Conservation (phyloP, 2,113 vertebrate genomes). For the Mionectes macconnelli region DNA sequence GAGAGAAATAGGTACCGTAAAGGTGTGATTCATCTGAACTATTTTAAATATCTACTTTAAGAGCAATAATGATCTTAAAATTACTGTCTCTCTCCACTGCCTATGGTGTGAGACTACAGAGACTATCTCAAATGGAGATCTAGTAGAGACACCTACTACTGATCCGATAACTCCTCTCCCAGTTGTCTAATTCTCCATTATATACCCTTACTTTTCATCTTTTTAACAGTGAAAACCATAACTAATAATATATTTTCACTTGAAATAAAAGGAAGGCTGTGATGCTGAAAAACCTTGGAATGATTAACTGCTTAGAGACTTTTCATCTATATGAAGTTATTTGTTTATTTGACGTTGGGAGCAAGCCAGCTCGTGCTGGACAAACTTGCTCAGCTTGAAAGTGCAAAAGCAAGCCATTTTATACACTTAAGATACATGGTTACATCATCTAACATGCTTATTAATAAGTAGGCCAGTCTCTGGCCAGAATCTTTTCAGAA, state of each 20-base stretch:
- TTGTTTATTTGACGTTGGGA: too few species aligned
- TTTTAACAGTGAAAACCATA: not conserved
- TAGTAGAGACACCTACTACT: not conserved
- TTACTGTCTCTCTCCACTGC: not conserved
- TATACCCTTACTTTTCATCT: not conserved
- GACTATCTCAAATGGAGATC: not conserved
- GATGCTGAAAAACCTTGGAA: too few species aligned
- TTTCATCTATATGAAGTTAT: too few species aligned
- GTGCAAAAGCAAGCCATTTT: too few species aligned
- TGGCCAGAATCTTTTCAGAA: too few species aligned
- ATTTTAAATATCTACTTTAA: slow-evolving; percentile 9
- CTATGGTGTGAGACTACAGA: not conserved
- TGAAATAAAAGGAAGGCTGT: not conserved
- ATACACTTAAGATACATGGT: too few species aligned
- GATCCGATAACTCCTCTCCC: not conserved
- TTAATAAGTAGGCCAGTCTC: too few species aligned
- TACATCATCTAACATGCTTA: too few species aligned
- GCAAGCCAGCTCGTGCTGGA: too few species aligned
- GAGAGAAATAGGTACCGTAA: not conserved
- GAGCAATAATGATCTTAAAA: not conserved
- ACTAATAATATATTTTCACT: not conserved
- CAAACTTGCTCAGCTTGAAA: too few species aligned
- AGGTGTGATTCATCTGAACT: not conserved
- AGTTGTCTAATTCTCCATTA: not conserved
- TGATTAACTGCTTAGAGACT: too few species aligned